phyloP scores from a whole-genome alignment of 1,140 invertebrate genomes.

The Zaprionus camerounensis region DNA sequence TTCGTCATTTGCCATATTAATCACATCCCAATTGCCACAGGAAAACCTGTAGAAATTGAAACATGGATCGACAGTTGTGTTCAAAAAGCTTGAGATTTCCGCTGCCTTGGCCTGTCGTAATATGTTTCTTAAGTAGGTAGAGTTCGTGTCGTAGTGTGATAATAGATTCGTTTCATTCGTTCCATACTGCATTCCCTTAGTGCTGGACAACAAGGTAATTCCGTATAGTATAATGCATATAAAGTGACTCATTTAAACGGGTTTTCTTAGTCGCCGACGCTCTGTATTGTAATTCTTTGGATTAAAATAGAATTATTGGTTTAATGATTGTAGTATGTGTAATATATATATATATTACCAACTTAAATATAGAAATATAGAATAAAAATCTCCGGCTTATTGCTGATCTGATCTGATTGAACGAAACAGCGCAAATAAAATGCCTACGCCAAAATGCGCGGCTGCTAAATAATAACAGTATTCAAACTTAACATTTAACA shows the following conservation, averaged over 20 bases:
- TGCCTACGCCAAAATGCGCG: too few relatives aligned
- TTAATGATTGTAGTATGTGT: too few relatives aligned
- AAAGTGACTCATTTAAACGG: not conserved
- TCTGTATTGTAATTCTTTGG: not conserved
- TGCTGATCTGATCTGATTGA: too few relatives aligned
- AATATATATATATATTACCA: too few relatives aligned
- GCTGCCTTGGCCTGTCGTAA: constrained; percentile 57
- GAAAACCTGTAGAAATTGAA: constrained; percentile 87
- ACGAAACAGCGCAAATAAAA: too few relatives aligned
- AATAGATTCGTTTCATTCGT: not conserved
- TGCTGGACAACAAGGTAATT: not conserved
- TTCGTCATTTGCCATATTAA: constrained; percentile 56
- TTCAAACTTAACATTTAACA: too few relatives aligned
- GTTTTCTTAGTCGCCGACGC: not conserved
- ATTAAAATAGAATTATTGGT: not conserved
- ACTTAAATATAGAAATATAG: too few relatives aligned
- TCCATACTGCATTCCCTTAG: not conserved
- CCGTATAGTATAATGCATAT: not conserved
- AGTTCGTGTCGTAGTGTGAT: not conserved
- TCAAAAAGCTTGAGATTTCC: constrained; percentile 81
- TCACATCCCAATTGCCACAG: constrained; percentile 88
- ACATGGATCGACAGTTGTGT: constrained; percentile 86
- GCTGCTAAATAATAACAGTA: too few relatives aligned
- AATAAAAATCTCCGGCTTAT: too few relatives aligned
- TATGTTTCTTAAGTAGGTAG: constrained; percentile 15